Evolutionary conservation across 2,797 vertebrate species (phyloP).

Genomic region (Limnodromus scolopaceus): DNA sequence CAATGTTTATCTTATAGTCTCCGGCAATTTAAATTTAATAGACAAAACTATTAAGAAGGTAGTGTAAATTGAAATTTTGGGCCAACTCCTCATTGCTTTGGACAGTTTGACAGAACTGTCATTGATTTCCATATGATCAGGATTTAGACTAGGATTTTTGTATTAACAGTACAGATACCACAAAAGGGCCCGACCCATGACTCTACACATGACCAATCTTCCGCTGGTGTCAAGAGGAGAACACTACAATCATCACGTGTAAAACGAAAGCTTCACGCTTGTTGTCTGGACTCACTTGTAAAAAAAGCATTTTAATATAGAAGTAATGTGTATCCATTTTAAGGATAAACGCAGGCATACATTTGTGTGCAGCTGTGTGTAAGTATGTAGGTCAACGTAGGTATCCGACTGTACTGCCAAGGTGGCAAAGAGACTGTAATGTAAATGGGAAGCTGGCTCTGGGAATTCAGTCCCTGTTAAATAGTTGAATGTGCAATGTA

Average conservation of each 20-base stretch:
- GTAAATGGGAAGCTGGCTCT: background rate
- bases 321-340: background rate
- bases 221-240: background rate
- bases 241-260: background rate
- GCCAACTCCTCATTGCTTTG: background rate
- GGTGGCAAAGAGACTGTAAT: background rate
- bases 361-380: background rate
- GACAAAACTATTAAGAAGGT: background rate
- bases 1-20: background rate
- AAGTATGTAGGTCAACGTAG: accelerated
- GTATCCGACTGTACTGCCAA: background rate
- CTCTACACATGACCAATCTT: background rate
- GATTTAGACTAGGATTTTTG: background rate
- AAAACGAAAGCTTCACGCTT: background rate
- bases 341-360: accelerated
- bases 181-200: background rate
- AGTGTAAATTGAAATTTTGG: background rate
- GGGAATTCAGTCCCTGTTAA: background rate
- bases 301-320: background rate
- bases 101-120: background rate
- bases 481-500: background rate
- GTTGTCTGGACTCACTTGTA: background rate
- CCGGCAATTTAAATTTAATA: conserved; percentile 15
- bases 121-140: background rate
- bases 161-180: background rate